A percentile compares a stretch with the other conserved stretches of the same genome.
These are phyloP conservation scores for Cataglyphis livida DNA, from an alignment of 2,888 invertebrate genomes.

Conservation along the genomic window DNA sequence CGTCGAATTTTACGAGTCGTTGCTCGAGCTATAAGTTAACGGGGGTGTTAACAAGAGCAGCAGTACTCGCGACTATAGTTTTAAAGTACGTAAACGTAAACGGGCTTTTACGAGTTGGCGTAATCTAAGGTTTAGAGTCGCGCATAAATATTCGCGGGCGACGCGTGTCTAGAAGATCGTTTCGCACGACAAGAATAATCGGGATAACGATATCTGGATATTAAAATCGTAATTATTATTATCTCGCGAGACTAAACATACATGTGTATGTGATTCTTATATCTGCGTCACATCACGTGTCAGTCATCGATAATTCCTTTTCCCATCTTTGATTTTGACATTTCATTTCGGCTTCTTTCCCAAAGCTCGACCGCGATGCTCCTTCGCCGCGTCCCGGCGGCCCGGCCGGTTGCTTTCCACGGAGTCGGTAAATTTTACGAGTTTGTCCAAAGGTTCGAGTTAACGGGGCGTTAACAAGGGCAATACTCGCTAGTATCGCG, in stretches of 20 bases:
- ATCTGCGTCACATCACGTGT: neutral
- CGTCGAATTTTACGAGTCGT: slow-evolving; percentile 66
- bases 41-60: slow-evolving; percentile 71
- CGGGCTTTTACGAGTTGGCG: slow-evolving; percentile 66
- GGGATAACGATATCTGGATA: neutral
- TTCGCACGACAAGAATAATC: neutral
- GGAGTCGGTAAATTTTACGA: slow-evolving; percentile 71
- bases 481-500: slow-evolving; percentile 74
- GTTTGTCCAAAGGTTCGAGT: slow-evolving; percentile 76
- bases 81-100: slow-evolving; percentile 62
- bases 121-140: slow-evolving; percentile 63
- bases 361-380: neutral
- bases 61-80: slow-evolving; percentile 65
- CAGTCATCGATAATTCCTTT: neutral
- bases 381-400: slow-evolving; percentile 36
- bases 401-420: slow-evolving; percentile 49
- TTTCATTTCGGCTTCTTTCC: neutral
- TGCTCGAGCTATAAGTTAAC: slow-evolving; percentile 66
- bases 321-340: neutral
- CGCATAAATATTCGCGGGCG: slow-evolving; percentile 47
- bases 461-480: slow-evolving; percentile 76
- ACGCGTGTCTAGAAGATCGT: slow-evolving; percentile 29
- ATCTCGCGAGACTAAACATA: neutral
- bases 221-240: neutral
- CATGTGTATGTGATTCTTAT: neutral